Percentiles rank a stretch among this genome's conserved stretches.
phyloP scores from a whole-genome alignment of 2,888 invertebrate species.

The Lasioglossum marginatum region DNA sequence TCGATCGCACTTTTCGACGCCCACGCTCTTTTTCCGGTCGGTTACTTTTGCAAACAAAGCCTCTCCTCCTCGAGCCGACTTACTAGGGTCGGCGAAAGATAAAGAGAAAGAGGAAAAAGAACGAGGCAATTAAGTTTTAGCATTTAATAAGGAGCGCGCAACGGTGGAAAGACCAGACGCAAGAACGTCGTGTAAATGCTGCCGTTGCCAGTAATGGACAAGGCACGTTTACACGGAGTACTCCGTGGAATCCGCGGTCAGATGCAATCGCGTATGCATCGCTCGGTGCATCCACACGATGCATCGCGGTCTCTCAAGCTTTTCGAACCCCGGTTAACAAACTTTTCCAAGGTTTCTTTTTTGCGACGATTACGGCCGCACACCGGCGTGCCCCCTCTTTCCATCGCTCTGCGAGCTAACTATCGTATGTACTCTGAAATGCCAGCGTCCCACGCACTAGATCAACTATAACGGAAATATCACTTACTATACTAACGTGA shows the following conservation, averaged over 20 bases:
- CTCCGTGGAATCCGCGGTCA: slow-evolving; percentile 43
- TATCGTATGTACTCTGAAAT: neutral
- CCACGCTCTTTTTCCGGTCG: neutral
- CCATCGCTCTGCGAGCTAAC: neutral
- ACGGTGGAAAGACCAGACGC: neutral
- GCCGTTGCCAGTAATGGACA: slow-evolving; percentile 25
- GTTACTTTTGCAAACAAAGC: neutral
- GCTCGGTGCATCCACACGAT: slow-evolving; percentile 14
- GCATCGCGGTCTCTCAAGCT: slow-evolving; percentile 5
- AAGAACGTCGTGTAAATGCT: slow-evolving; percentile 21
- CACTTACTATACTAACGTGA: neutral
- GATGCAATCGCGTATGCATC: slow-evolving; percentile 32
- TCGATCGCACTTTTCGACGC: neutral
- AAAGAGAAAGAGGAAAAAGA: neutral
- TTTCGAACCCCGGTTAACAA: neutral
- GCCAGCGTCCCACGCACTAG: neutral
- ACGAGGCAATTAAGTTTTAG: neutral
- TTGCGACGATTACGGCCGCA: neutral
- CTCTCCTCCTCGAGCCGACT: neutral
- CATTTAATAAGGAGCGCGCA: slow-evolving; percentile 4
- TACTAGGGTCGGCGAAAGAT: neutral
- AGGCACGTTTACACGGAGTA: slow-evolving; percentile 27
- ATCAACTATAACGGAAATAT: slow-evolving; percentile 2
- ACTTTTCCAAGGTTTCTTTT: slow-evolving; percentile 12
- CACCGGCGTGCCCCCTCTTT: neutral